Percentiles rank a stretch among this genome's conserved stretches.
Evolutionary conservation across 2,113 vertebrate species (phyloP).

Genomic region (Melanostigma gelatinosum): DNA sequence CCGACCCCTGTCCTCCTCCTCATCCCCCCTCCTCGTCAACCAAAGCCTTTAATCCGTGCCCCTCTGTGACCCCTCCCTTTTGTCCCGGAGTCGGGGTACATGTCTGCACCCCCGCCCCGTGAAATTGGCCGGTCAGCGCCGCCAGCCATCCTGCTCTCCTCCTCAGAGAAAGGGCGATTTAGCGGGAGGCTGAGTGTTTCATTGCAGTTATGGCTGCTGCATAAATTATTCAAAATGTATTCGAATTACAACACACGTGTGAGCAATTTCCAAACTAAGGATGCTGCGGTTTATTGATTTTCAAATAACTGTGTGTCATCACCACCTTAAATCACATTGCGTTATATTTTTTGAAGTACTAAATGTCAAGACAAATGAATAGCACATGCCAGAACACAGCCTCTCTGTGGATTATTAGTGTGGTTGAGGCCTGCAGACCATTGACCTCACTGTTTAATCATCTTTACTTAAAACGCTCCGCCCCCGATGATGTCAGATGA

Average conservation of each 20-base stretch:
- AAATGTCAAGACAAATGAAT: constrained; percentile 12
- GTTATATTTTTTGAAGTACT: not conserved
- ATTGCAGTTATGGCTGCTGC: not conserved
- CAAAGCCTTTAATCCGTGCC: constrained; percentile 77
- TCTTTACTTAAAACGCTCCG: constrained; percentile 46
- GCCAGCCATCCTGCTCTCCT: constrained; percentile 9
- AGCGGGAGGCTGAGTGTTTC: constrained; percentile 2
- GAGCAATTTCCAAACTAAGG: not conserved
- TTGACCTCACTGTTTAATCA: constrained; percentile 63
- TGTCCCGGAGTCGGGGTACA: constrained; percentile 61
- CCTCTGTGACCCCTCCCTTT: constrained; percentile 70
- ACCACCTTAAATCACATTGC: not conserved
- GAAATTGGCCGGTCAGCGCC: constrained; percentile 57
- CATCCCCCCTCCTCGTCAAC: constrained; percentile 26
- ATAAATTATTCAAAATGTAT: constrained; percentile 12
- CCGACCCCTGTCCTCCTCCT: constrained; percentile 65
- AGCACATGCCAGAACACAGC: constrained; percentile 18
- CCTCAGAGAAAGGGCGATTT: constrained; percentile 6
- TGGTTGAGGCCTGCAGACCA: constrained; percentile 29
- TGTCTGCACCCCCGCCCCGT: constrained; percentile 70
- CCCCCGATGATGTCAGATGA: constrained; percentile 47
- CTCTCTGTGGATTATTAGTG: constrained; percentile 35
- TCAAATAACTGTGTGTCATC: not conserved
- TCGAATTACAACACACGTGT: constrained; percentile 10
- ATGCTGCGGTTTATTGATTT: not conserved